These are phyloP conservation scores for Xylota segnis DNA, from an alignment of 2,888 invertebrate genomes.

Conservation along the genomic window DNA sequence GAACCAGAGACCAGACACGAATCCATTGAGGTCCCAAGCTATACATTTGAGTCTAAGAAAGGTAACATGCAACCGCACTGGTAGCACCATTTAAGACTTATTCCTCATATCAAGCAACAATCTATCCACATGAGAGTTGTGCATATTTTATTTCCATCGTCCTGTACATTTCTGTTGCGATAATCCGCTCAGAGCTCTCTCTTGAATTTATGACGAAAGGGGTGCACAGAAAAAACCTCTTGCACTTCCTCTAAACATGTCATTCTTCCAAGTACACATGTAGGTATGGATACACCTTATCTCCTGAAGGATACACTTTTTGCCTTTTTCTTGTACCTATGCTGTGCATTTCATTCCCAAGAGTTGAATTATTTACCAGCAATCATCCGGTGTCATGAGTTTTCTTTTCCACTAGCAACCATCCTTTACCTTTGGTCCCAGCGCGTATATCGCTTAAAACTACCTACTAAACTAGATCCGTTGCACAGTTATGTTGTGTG, in stretches of 20 bases:
- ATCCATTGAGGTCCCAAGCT: too few species aligned
- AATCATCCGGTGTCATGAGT: slow-evolving; percentile 11
- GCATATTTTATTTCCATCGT: too few species aligned
- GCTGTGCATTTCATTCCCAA: slow-evolving; percentile 6
- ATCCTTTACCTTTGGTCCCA: slow-evolving; percentile 27
- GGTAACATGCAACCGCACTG: too few species aligned
- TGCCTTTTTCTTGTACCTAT: not conserved
- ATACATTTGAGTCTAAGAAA: too few species aligned
- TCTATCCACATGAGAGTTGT: too few species aligned
- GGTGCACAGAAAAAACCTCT: not conserved
- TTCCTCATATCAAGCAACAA: too few species aligned
- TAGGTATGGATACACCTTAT: too few species aligned
- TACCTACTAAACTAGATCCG: slow-evolving; percentile 31
- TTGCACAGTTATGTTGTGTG: slow-evolving; percentile 18
- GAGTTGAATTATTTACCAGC: slow-evolving; percentile 13
- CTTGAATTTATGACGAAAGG: too few species aligned
- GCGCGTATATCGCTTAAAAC: not conserved
- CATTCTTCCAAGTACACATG: not conserved
- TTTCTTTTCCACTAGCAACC: not conserved
- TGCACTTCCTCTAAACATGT: slow-evolving; percentile 1
- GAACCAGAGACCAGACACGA: too few species aligned
- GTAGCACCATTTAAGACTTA: too few species aligned
- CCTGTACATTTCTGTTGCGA: too few species aligned
- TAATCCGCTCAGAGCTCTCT: too few species aligned
- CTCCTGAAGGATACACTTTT: slow-evolving; percentile 1